Base-by-base conservation (phyloP, 1,140 invertebrate genomes). In the Chrysomallon squamiferum region DNA sequence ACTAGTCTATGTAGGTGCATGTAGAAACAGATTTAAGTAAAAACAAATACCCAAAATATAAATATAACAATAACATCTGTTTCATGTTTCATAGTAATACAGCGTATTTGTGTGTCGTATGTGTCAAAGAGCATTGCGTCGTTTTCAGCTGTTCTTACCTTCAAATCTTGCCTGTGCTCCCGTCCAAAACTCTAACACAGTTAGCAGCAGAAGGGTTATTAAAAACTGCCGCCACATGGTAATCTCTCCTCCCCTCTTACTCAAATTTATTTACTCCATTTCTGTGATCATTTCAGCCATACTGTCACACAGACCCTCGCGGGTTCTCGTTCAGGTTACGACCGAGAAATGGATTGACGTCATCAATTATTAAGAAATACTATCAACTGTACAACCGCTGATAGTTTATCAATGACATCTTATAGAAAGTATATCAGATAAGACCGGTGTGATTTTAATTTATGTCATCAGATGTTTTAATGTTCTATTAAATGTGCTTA, bases 211-310 rank as follows among this genome's bases (percentile, higher is more conserved):
- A 54, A 25, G 29, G 50, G 29, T 54, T 25, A 54, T 30, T 27
- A 54, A 27, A 22, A 54, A 25, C 50, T 54, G 50, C 50, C 50
- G 50, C 50, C 50, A 54, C 50, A 54, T 54, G 50, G 50, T 54
- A 54, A 54, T 27, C 22, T 30, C 50, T 54, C 35, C 35, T 54
- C 50, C 50, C 22, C 50, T 54, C 50, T 54, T 29, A 27, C 50
- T 30, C 29, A 15, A 30, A 54, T 30, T 30, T 18, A 27, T 20
- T 25, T 54, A 54, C 50, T 54, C 50, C 50, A 54, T 27, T 30
- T 54, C 22, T 30, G 15, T 54, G 18, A 54, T 54, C 15, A 18
- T 54, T 25, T 25, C 50, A 27, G 50, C 50, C 50, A 54, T 54
- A 54, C 50, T 54, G 50, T 27, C 50, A 54, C 50, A 54, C 22